Percentiles rank a stretch among this genome's conserved stretches.
Evolutionary conservation across 2,797 vertebrate genomes (phyloP).

Genomic region (Hemitrygon akajei): DNA sequence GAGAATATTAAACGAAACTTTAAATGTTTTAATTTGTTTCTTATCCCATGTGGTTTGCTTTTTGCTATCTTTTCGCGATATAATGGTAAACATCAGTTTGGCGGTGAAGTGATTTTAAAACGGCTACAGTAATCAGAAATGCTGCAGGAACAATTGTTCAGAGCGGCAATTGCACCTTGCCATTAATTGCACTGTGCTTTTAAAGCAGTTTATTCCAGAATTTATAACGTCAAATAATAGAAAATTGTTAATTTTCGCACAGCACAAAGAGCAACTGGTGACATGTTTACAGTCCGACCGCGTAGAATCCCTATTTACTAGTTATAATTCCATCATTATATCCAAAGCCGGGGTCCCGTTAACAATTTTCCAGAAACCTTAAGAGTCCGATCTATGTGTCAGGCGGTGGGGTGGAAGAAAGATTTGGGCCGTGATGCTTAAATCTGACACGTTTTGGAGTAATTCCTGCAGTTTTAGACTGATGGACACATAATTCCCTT

Average conservation of each 20-base stretch:
- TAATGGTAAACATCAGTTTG: too few species aligned
- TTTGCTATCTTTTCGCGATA: too few species aligned
- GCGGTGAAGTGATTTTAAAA: neutral
- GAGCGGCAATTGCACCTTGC: too few species aligned
- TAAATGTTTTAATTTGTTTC: too few species aligned
- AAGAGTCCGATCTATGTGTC: neutral
- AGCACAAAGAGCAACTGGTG: neutral
- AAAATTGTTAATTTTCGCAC: neutral
- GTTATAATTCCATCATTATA: neutral
- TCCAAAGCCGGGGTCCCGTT: neutral
- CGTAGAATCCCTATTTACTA: neutral
- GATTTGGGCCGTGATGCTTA: neutral
- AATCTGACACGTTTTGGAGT: neutral
- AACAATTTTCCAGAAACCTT: neutral
- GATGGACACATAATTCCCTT: too few species aligned
- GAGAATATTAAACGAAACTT: too few species aligned
- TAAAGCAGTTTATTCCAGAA: slow-evolving; percentile 1
- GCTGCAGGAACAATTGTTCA: neutral
- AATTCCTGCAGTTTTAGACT: neutral
- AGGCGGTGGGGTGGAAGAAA: neutral
- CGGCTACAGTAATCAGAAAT: neutral
- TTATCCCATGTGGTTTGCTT: too few species aligned
- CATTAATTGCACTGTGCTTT: too few species aligned
- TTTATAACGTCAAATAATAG: neutral
- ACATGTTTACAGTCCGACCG: neutral